These are phyloP conservation scores for Gallinago undulata DNA, from an alignment of 2,113 vertebrate species.

Conservation along the genomic window DNA sequence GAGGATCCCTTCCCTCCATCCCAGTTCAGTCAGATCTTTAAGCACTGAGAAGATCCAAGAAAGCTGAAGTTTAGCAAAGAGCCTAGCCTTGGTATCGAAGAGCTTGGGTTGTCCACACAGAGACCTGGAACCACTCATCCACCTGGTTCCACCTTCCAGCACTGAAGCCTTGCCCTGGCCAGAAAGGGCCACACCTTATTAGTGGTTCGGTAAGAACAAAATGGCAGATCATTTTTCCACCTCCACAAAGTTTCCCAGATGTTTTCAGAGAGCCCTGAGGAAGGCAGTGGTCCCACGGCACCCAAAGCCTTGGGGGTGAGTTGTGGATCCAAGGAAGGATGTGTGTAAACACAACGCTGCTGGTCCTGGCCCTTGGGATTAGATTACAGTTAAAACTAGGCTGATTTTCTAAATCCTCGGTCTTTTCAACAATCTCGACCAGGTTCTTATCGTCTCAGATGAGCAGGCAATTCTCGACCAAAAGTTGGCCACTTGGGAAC, in stretches of 20 bases:
- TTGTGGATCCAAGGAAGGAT: background rate
- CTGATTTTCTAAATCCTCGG: background rate
- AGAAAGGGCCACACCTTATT: fast-evolving
- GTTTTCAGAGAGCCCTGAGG: background rate
- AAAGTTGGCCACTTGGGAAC: background rate
- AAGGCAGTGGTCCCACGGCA: background rate
- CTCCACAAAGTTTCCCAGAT: background rate
- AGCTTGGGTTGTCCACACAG: background rate
- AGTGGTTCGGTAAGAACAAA: background rate
- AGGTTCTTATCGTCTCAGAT: background rate
- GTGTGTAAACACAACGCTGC: fast-evolving
- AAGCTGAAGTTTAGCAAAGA: background rate
- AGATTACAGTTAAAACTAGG: background rate
- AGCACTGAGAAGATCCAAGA: background rate
- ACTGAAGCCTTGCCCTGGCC: background rate
- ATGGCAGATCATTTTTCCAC: background rate
- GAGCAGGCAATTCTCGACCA: background rate
- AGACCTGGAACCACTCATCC: background rate
- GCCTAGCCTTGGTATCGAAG: background rate
- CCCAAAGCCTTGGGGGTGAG: background rate
- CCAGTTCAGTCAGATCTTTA: background rate
- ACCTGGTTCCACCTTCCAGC: background rate
- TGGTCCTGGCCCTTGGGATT: background rate
- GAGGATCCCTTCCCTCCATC: background rate
- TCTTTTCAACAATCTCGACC: background rate